A percentile compares a stretch with the other conserved stretches of the same genome.
phyloP scores from a whole-genome alignment of 2,113 vertebrate species.

The Sinocyclocheilus grahami region DNA sequence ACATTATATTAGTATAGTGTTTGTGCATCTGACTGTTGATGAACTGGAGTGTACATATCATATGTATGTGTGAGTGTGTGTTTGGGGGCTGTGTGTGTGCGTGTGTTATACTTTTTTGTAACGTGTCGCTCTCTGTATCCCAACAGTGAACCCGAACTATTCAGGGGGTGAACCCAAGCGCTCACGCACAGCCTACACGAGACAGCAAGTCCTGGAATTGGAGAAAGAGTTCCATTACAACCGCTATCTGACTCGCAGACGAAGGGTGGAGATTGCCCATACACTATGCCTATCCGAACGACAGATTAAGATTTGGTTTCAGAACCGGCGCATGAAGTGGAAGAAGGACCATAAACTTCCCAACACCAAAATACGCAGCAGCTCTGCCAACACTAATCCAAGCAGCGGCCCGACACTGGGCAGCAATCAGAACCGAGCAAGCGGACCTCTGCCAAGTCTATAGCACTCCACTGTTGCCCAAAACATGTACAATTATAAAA shows the following conservation, averaged over 20 bases:
- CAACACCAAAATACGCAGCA: conserved; percentile 91
- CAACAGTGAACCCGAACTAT: conserved; percentile 87
- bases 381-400: conserved; percentile 70
- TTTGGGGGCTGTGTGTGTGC: background rate
- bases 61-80: background rate
- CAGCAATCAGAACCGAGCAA: conserved; percentile 77
- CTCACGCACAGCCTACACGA: conserved; percentile 94
- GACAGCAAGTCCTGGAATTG: conserved; percentile 96
- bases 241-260: conserved; percentile 93
- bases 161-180: conserved; percentile 91
- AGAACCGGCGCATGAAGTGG: conserved; percentile 98
- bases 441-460: conserved; percentile 77
- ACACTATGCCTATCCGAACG: conserved; percentile 91
- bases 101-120: conserved; percentile 35
- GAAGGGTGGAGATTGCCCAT: conserved; percentile 95
- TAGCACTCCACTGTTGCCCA: conserved; percentile 68
- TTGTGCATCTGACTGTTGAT: background rate
- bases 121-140: conserved; percentile 58
- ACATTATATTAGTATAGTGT: background rate
- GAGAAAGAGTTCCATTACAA: conserved; percentile 99
- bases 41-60: background rate
- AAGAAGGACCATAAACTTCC: conserved; percentile 98
- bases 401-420: conserved; percentile 69
- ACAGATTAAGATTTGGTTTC: conserved; percentile 99
- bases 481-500: conserved; percentile 67